Base-by-base conservation (phyloP, 2,888 invertebrate genomes). In the Eristalinus sepulchralis region DNA sequence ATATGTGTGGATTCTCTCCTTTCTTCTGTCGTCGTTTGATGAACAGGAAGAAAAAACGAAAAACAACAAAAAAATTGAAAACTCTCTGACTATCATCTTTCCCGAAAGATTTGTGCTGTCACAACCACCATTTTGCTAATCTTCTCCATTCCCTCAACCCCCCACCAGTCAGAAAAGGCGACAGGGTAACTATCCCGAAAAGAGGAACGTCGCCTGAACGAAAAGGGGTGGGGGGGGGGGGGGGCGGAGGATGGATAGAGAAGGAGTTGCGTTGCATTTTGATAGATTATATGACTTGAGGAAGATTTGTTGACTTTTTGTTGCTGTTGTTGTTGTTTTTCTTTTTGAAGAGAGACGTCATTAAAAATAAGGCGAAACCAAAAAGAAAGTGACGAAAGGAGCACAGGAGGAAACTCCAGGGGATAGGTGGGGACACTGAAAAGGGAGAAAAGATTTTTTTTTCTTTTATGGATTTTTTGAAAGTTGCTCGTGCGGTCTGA, bases 291-390 rank as follows among this genome's bases (percentile, higher is more conserved):
- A 77, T 71, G 81, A 84, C 81, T 75, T 75, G 63, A 36, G 64
- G 53, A 70, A 76, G 81, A 82, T 82, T 82, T 82, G 76, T 76
- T 82, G 81, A 76, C 84, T 83, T 80, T 72, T 31, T 77, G 63
- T 75, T 63, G 67, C 20, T 31, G 70, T 80, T 27, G 27, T 81
- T 81, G 36, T 81, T 66, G 75, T 68, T 75, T 73, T 63, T 68
- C 67, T 64, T 11, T 9, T 13, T 39, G 39, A 72, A 63, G 67
- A 67, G 71, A 82, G 59, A 82, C 60, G 76, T 82, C 81, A 82
- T 76, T 82, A 20, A 68, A 57, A 67, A 57, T 4, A 47, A 47
- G 1, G 8, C 22, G 22, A 57, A 47, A 71, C 34, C n/a, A 71
- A 71, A 20, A 60, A 78, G 8, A 47, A 66, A 11, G 24, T 20